A percentile compares a stretch with the other conserved stretches of the same genome.
Conservation (phyloP, 2,888 invertebrate genomes). For the Epinotia demarniana region DNA sequence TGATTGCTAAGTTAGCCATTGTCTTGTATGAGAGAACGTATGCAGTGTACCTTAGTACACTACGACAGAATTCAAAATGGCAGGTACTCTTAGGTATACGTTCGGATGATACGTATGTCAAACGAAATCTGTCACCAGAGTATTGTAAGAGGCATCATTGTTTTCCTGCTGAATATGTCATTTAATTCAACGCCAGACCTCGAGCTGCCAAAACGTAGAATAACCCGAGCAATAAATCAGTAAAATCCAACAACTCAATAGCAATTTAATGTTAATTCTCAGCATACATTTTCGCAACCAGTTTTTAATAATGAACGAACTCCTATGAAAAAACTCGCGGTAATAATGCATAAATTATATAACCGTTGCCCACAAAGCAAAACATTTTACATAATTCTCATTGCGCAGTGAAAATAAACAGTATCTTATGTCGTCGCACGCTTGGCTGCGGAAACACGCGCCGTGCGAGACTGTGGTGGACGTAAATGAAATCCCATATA, state of each 20-base stretch:
- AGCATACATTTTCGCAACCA: constrained; percentile 7
- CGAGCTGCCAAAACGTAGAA: neutral
- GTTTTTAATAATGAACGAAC: constrained; percentile 15
- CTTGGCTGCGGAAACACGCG: no score
- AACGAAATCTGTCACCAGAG: neutral
- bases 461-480: no score
- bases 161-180: neutral
- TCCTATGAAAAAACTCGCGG: constrained; percentile 9
- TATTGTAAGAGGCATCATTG: neutral
- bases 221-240: constrained; percentile 9
- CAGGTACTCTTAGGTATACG: neutral
- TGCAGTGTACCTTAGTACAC: neutral
- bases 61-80: neutral
- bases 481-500: no score
- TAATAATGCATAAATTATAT: constrained; percentile 34
- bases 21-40: neutral
- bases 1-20: neutral
- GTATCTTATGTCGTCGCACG: neutral
- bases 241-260: no score
- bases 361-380: constrained; percentile 27
- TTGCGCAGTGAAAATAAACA: constrained; percentile 20
- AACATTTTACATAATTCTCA: constrained; percentile 32
- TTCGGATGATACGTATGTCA: no score
- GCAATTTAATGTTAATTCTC: constrained; percentile 17
- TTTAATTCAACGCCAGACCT: neutral